phyloP scores from a whole-genome alignment of 2,888 invertebrate species.

The Alloplasta piceator region DNA sequence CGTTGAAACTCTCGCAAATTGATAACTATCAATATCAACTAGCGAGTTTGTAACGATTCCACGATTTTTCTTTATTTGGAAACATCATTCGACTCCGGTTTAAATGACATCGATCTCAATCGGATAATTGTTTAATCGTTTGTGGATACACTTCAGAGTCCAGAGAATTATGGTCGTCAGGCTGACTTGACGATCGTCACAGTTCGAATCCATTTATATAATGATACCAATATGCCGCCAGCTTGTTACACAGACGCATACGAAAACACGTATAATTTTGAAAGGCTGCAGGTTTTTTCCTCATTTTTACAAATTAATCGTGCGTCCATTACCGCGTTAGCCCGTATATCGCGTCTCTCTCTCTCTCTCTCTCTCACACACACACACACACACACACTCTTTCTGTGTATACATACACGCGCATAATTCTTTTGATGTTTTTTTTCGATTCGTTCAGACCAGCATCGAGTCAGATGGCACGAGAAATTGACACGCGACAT shows the following conservation, averaged over 20 bases:
- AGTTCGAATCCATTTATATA: constrained; percentile 59
- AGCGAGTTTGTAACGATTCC: not conserved
- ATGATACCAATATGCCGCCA: constrained; percentile 56
- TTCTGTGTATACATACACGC: too few relatives aligned
- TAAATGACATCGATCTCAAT: constrained; percentile 2
- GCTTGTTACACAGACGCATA: not conserved
- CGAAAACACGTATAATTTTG: constrained; percentile 9
- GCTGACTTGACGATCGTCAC: constrained; percentile 36
- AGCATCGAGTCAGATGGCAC: constrained; percentile 67
- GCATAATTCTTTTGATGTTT: not conserved
- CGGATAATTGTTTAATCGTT: constrained; percentile 50
- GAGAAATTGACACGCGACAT: constrained; percentile 60
- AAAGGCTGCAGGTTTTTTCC: constrained; percentile 70
- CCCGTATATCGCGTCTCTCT: constrained; percentile 58
- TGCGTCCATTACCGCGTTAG: constrained; percentile 74
- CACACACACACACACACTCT: too few relatives aligned
- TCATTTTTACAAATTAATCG: constrained; percentile 78
- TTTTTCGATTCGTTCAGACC: constrained; percentile 29
- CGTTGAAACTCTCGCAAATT: too few relatives aligned
- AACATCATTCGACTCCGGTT: not conserved
- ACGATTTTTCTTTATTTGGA: not conserved
- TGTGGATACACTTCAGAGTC: constrained; percentile 2
- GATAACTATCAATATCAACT: too few relatives aligned
- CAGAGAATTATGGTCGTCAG: constrained; percentile 39
- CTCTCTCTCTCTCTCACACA: not conserved